Conservation (phyloP, 2,888 invertebrate genomes). For the Emmelina monodactyla region DNA sequence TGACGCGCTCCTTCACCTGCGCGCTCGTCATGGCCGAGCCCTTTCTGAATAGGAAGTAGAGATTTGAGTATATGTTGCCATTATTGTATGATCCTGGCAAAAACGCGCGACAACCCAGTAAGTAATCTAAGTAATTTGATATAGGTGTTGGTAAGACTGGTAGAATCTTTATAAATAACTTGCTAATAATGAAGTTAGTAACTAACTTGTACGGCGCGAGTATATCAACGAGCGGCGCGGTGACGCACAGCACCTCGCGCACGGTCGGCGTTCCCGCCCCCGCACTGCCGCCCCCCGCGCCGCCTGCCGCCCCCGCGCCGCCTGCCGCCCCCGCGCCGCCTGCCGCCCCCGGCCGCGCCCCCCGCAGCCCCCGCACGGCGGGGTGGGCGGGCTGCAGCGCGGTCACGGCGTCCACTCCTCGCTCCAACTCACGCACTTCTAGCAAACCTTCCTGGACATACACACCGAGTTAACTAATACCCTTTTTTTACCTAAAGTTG, state of each 20-base stretch:
- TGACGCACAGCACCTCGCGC: constrained; percentile 76
- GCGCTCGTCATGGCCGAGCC: constrained; percentile 69
- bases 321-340: constrained; percentile 10
- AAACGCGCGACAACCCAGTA: too few relatives aligned
- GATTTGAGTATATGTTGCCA: too few relatives aligned
- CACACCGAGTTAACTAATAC: too few relatives aligned
- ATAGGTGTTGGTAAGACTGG: too few relatives aligned
- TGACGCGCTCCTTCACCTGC: constrained; percentile 72
- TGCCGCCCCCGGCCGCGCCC: background rate
- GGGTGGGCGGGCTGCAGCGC: constrained; percentile 71
- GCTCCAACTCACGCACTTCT: constrained; percentile 70
- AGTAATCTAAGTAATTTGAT: too few relatives aligned
- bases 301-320: constrained; percentile 45
- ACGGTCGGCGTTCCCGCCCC: constrained; percentile 47
- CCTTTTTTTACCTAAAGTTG: too few relatives aligned
- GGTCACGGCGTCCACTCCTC: constrained; percentile 83
- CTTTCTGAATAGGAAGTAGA: too few relatives aligned
- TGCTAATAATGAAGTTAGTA: too few relatives aligned
- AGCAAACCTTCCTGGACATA: constrained; percentile 59
- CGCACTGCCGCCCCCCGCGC: constrained; percentile 12
- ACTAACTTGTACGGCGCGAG: constrained; percentile 64
- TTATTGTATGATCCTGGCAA: too few relatives aligned
- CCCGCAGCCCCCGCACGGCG: constrained; percentile 29
- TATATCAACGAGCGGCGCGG: constrained; percentile 69
- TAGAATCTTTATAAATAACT: too few relatives aligned